phyloP scores from a whole-genome alignment of 92 coral and sea anemone genomes.

The Isaurus tuberculatus region DNA sequence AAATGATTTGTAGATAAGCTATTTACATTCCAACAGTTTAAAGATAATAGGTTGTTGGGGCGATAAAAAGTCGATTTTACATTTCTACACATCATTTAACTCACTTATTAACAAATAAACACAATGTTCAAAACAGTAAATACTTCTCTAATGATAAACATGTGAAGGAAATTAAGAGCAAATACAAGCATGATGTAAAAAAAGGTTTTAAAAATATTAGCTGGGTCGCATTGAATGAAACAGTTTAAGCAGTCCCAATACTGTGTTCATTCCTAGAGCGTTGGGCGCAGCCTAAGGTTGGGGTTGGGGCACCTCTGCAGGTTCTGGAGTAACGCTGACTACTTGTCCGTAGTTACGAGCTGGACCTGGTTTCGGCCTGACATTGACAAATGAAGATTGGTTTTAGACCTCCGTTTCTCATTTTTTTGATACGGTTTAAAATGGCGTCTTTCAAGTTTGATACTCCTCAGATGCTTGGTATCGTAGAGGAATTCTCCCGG shows the following conservation, averaged over 20 bases:
- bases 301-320: background rate
- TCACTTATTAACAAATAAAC: background rate
- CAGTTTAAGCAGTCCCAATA: no score
- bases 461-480: slow-evolving; percentile 41
- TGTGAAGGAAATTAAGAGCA: background rate
- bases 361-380: background rate
- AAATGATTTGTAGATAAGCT: slow-evolving; percentile 36
- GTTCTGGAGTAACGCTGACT: background rate
- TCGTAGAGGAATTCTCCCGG: slow-evolving; percentile 20
- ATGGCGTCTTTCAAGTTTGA: slow-evolving; percentile 42
- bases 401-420: background rate
- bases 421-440: slow-evolving; percentile 23
- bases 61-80: background rate
- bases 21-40: slow-evolving; percentile 56
- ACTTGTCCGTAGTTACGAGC: background rate
- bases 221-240: no score
- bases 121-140: background rate
- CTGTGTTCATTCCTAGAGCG: no score
- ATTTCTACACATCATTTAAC: background rate
- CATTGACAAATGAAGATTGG: background rate
- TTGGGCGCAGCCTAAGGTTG: background rate
- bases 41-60: background rate
- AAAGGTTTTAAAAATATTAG: no score
- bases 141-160: background rate
- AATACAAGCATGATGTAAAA: no score